Evolutionary conservation across 2,888 invertebrate genomes (phyloP), one percentile per base, ranked within the genome.

Genomic region (Philereme transversata): DNA sequence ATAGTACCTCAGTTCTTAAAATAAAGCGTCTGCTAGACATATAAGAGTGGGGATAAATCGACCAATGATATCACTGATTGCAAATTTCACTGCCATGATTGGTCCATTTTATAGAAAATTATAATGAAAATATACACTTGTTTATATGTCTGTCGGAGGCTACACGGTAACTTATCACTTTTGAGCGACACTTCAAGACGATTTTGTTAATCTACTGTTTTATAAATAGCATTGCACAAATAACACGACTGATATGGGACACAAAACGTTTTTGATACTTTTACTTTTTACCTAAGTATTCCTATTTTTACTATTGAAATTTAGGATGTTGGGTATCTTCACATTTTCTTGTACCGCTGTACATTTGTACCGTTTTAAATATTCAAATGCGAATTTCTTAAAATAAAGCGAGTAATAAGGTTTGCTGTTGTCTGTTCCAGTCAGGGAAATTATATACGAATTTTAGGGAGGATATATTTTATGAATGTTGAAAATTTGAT

Each of bases 141-240:
- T 88, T 90, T 87, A 90, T 90, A 90, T 90, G 90, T 90, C 91
- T 90, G 85, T 87, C 90, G 90, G 90, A 88, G 86, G 89, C 90
- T 88, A 84, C 85, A 84, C 82, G 88, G 87, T 87, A 85, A 87
- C 83, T 76, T 73, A 79, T 75, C 76, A 82, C 88, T 88, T 89
- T 91, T 91, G 91, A 91, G 91, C 91, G 89, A 91, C 91, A 91
- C 88, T 90, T 91, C 91, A 91, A 89, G 87, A 85, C 84, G 75
- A 82, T 88, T 88, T 83, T 84, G 83, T 87, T 88, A 79, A 75
- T 76, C 71, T 74, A 81, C 83, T 83, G 80, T 87, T 87, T 84
- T 82, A 82, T 84, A 84, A 83, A 85, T 88, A 87, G 84, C 82
- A 79, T 84, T 89, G 91, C 91, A 90, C 90, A 90, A 91, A 91